Evolutionary conservation across 2,797 vertebrate genomes (phyloP), one percentile per base, ranked within the genome.

Genomic region (Dendrocincla fuliginosa): DNA sequence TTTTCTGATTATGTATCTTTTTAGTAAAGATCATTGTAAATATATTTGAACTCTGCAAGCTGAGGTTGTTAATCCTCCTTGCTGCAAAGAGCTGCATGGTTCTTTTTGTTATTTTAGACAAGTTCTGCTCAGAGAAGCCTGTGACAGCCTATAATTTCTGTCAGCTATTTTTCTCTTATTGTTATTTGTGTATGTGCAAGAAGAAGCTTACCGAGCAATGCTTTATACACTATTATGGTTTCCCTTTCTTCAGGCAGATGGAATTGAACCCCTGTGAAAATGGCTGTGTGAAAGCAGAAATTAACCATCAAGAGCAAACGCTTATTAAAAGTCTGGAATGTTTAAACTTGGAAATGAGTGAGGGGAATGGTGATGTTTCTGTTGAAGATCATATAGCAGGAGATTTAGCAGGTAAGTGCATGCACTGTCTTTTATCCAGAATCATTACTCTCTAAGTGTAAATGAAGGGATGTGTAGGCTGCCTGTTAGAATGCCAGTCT

Each of bases 181-280:
- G 39, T 65, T 95, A 10, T 44, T 83, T 88, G 17, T 79, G 18
- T 73, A 86, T 94, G 89, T 35, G 35, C 41, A 82, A 61, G 27
- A 85, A 39, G 56, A 59, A 46, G 24, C 39, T 86, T 87, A 73
- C 57, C 25, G 64, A 80, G 35, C 15, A 64, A 13, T 57, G 33
- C 17, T 75, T 89, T 67, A 18, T 78, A 50, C 32, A 12, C 63
- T 56, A 22, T 80, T 83, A 44, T 77, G 87, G 28, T 70, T 87
- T 76, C 57, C 19, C 63, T 94, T 91, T 52, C 68, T 96, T 69
- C 83, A 99, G 99, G 74, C 98, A 98, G 94, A 98, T 96, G 91
- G 98, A 99, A 94, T 84, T 98, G 69, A 96, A 97, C 32, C 97
- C 74, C 39, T 98, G 97, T 97, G 98, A 98, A 97, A 98, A 98